phyloP scores from a whole-genome alignment of 2,797 vertebrate genomes.

The Rhynchotus rufescens region DNA sequence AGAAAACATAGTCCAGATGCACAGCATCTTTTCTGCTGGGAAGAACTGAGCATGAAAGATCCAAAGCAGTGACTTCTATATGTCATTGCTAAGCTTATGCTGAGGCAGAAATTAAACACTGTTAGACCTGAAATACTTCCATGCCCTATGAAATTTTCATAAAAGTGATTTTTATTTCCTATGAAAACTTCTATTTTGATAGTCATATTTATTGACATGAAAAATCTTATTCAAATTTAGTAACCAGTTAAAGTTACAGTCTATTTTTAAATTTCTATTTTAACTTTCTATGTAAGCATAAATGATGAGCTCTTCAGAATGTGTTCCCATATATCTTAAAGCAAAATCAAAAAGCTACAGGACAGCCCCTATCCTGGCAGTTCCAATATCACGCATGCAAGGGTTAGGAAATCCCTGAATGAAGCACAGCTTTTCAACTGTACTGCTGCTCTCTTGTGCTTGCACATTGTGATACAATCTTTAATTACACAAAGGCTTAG shows the following conservation, averaged over 20 bases:
- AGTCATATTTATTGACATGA: not conserved
- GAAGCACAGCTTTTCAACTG: not conserved
- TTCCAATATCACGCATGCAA: not conserved
- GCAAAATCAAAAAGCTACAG: not conserved
- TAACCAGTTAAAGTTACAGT: not conserved
- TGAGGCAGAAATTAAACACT: conserved; percentile 40
- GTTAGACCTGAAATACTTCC: conserved; percentile 30
- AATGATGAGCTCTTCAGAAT: not conserved
- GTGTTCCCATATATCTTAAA: accelerated
- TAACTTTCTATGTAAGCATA: not conserved
- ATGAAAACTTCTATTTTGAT: not conserved
- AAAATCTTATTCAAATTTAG: not conserved
- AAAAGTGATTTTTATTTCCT: not conserved
- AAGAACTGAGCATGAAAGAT: conserved; percentile 26
- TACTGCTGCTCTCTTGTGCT: not conserved
- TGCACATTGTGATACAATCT: not conserved
- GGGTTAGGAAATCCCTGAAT: not conserved
- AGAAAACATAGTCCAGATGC: conserved; percentile 69
- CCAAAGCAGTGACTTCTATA: conserved; percentile 22
- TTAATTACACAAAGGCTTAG: conserved; percentile 14
- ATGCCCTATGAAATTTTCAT: not conserved
- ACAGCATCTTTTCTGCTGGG: conserved; percentile 49
- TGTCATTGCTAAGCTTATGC: conserved; percentile 25
- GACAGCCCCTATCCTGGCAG: not conserved
- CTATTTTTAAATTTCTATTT: too few relatives aligned